phyloP scores from a whole-genome alignment of 2,797 vertebrate species.

The Rousettus madagascariensis region DNA sequence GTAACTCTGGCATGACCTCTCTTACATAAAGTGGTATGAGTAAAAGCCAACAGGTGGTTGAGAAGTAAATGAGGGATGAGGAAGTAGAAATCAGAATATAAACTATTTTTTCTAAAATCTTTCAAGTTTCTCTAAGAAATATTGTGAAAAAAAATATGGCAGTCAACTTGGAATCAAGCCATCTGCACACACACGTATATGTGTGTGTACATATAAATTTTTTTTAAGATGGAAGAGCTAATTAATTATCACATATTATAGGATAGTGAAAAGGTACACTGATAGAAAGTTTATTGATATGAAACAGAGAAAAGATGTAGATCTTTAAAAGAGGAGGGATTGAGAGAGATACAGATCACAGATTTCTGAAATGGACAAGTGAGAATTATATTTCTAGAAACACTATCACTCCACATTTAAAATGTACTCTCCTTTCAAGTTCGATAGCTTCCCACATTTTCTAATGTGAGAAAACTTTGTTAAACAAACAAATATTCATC shows the following conservation, averaged over 20 bases:
- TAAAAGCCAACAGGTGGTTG: not conserved
- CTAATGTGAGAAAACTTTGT: not conserved
- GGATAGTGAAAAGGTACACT: not conserved
- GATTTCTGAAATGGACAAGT: not conserved
- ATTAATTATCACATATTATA: not conserved
- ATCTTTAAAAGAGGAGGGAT: not conserved
- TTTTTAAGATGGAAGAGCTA: not conserved
- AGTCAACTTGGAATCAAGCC: not conserved
- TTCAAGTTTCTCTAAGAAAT: not conserved
- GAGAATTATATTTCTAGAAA: not conserved
- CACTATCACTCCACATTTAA: not conserved
- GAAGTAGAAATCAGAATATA: not conserved
- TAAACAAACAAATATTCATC: not conserved
- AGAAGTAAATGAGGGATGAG: not conserved
- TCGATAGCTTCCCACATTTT: not conserved
- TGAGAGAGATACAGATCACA: not conserved
- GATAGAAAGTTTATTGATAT: not conserved
- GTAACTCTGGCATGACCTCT: not conserved
- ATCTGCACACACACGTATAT: fast-evolving
- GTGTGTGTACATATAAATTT: too few species aligned
- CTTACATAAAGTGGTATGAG: not conserved
- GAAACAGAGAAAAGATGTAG: not conserved
- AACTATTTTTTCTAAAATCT: not conserved
- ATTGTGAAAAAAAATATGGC: not conserved
- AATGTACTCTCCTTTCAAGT: not conserved